Base-by-base conservation (phyloP, 2,888 invertebrate genomes). In the Rhabditoides inermis region DNA sequence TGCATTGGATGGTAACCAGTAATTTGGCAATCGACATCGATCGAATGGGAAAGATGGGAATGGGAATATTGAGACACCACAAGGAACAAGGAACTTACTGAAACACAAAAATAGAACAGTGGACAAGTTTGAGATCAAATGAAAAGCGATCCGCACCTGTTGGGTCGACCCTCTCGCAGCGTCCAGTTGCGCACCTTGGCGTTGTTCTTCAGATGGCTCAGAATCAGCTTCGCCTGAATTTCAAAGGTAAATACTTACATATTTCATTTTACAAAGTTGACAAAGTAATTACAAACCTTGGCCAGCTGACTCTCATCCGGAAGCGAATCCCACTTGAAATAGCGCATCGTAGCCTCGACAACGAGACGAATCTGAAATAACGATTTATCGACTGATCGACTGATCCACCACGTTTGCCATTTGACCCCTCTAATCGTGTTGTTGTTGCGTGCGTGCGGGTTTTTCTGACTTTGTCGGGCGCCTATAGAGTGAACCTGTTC, bases 171-270 rank as follows among this genome's bases (percentile, higher is more conserved):
- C 49, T 75, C 75, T 23, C 74, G 55, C 32, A 75, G 58, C 0
- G 75, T 75, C 75, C 75, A 75, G 51, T 75, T 75, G 35, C 75
- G 62, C 27, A 75, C 75, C 53, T 75, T 75, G 20, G 75, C 72
- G 48, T 75, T 75, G 61, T 75, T 75, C 54, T 75, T 75, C 49
- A 75, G 59, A 57, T 75, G 75, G 42, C 65, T 52, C 22, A 70
- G 53, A 10, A 65, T 52, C 10, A 70, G 55, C 36, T 69, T 68
- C 15, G 47, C 18, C 20, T 39, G 18, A 12, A n/a, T 39, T 39
- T 39, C 18, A 10, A 15, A 20, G 22, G 15, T 32, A n/a, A n/a
- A n/a, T n/a, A n/a, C n/a, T 12, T 32, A 12, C 10, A 32, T 12
- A 20, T 40, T 12, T 15, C n/a, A 10, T 20, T 15, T 6, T n/a